Conservation (phyloP, 2,797 vertebrate species). For the Coluber constrictor region DNA sequence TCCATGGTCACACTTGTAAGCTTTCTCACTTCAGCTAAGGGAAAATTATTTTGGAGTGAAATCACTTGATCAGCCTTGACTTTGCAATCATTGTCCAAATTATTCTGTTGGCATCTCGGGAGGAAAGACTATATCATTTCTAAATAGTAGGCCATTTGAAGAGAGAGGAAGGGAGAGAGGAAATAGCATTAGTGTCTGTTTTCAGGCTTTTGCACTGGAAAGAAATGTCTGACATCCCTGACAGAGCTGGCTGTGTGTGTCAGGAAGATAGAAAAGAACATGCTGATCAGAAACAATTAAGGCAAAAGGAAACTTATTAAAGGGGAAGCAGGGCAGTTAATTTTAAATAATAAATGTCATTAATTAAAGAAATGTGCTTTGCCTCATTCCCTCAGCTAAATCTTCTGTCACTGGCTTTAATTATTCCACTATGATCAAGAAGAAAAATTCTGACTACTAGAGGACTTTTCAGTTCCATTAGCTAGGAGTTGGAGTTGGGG, state of each 20-base stretch:
- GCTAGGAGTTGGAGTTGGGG: not conserved
- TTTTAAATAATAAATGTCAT: constrained; percentile 28
- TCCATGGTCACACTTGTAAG: constrained; percentile 30
- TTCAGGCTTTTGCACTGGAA: constrained; percentile 28
- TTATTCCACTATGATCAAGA: constrained; percentile 16
- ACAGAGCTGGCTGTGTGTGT: constrained; percentile 39
- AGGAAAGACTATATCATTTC: constrained; percentile 61
- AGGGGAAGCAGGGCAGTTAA: constrained; percentile 47
- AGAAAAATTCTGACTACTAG: not conserved
- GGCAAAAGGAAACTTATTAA: constrained; percentile 56
- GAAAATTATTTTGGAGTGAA: constrained; percentile 68
- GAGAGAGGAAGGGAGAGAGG: not conserved
- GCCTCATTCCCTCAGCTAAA: constrained; percentile 21
- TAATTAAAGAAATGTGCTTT: constrained; percentile 19
- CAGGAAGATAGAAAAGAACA: constrained; percentile 38
- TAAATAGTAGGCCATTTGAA: constrained; percentile 61
- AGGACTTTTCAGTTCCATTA: constrained; percentile 4
- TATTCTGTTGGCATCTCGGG: constrained; percentile 54
- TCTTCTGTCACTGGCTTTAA: constrained; percentile 25
- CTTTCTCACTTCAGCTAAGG: constrained; percentile 36
- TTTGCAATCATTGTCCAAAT: constrained; percentile 71
- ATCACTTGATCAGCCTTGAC: constrained; percentile 67
- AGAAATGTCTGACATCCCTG: constrained; percentile 37
- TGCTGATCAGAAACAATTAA: constrained; percentile 62
- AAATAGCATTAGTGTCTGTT: constrained; percentile 44